These are phyloP conservation scores for Hylomyscus alleni DNA, from an alignment of 2,797 vertebrate genomes.

Conservation along the genomic window DNA sequence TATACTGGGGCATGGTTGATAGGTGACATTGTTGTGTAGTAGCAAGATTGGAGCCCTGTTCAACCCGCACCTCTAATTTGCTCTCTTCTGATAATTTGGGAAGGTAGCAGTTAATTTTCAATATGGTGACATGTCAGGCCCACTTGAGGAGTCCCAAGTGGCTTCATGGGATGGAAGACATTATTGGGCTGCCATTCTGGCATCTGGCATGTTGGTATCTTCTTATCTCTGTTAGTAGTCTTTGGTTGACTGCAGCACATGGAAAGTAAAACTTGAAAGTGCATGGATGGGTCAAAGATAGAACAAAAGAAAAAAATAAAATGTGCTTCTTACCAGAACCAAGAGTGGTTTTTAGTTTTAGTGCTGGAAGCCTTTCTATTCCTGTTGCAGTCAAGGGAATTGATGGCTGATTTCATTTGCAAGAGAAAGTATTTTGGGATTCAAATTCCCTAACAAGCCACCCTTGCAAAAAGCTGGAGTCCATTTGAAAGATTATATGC, in stretches of 20 bases:
- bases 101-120: slow-evolving; percentile 12
- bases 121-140: neutral
- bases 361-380: slow-evolving; percentile 67
- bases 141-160: slow-evolving; percentile 13
- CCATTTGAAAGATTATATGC: slow-evolving; percentile 75
- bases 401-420: slow-evolving; percentile 77
- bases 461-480: slow-evolving; percentile 77
- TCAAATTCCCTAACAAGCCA: slow-evolving; percentile 73
- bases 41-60: slow-evolving; percentile 15
- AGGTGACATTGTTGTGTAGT: neutral
- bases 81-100: slow-evolving; percentile 26
- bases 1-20: neutral
- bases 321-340: slow-evolving; percentile 38
- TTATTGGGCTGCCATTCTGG: neutral
- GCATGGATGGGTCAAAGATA: slow-evolving; percentile 53
- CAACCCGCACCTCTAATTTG: neutral
- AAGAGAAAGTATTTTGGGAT: slow-evolving; percentile 78
- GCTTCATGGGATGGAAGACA: neutral
- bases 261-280: slow-evolving; percentile 69
- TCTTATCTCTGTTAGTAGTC: slow-evolving; percentile 31
- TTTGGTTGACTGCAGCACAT: slow-evolving; percentile 39
- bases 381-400: slow-evolving; percentile 44
- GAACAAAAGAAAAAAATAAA: slow-evolving; percentile 30
- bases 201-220: slow-evolving; percentile 11
- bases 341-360: slow-evolving; percentile 66